Percentiles rank a stretch among this genome's conserved stretches.
Conservation (phyloP, 30 jellyfish, hydroid and myxozoan species). For the Phacellophora camtschatica region DNA sequence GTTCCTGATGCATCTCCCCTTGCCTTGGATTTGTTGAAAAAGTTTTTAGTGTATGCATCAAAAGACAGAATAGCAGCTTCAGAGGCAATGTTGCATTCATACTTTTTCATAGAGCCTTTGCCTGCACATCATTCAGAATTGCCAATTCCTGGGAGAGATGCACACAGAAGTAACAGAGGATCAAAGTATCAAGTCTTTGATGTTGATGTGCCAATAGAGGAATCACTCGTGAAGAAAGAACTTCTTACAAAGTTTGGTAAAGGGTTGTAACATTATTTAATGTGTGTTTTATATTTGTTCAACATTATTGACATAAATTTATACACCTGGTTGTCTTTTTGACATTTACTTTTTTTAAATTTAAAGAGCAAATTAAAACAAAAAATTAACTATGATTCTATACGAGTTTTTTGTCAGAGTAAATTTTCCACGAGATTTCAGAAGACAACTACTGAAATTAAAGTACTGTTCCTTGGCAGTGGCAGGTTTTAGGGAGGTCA, state of each 20-base stretch:
- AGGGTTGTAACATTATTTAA: slow-evolving; percentile 35
- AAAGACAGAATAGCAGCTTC: slow-evolving; percentile 75
- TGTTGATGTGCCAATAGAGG: slow-evolving; percentile 81
- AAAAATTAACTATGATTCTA: too few species aligned
- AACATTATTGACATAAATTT: too few species aligned
- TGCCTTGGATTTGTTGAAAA: slow-evolving; percentile 80
- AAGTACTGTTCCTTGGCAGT: too few species aligned
- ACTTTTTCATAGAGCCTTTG: slow-evolving; percentile 87
- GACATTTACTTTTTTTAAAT: too few species aligned
- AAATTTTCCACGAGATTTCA: too few species aligned
- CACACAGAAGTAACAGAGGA: slow-evolving; percentile 37
- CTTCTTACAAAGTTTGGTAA: slow-evolving; percentile 57
- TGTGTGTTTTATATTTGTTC: too few species aligned
- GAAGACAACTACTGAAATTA: too few species aligned
- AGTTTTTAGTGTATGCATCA: slow-evolving; percentile 83
- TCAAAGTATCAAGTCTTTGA: slow-evolving; percentile 64
- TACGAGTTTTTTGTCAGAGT: too few species aligned
- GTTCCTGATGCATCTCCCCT: slow-evolving; percentile 91
- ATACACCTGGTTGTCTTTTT: too few species aligned
- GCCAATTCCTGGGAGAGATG: slow-evolving; percentile 76
- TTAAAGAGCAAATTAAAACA: too few species aligned
- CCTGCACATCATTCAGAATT: slow-evolving; percentile 93
- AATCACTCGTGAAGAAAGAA: slow-evolving; percentile 71
- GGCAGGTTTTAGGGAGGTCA: too few species aligned
- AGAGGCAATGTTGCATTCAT: slow-evolving; percentile 83